Percentiles rank a stretch among this genome's conserved stretches.
Conservation (phyloP, 2,888 invertebrate genomes). For the Drosophila mercatorum region DNA sequence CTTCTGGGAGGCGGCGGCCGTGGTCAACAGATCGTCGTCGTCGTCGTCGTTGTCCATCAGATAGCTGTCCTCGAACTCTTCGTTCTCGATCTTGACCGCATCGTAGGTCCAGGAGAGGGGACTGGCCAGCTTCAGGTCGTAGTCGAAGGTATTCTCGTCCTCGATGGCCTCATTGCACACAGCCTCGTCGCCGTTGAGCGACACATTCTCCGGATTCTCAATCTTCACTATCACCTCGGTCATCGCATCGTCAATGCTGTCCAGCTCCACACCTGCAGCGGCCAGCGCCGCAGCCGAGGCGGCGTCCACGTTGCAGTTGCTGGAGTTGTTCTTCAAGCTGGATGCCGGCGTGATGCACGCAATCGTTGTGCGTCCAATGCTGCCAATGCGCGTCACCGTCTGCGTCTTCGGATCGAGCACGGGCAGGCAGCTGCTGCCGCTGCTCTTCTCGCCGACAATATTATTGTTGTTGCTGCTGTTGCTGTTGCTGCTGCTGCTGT, state of each 20-base stretch:
- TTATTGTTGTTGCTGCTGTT: constrained; percentile 31
- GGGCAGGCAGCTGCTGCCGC: constrained; percentile 43
- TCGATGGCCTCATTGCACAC: constrained; percentile 76
- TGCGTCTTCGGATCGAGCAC: constrained; percentile 54
- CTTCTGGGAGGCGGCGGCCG: constrained; percentile 77
- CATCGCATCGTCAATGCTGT: constrained; percentile 80
- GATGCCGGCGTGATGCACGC: constrained; percentile 80
- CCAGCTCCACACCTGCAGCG: constrained; percentile 81
- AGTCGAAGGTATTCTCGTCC: constrained; percentile 79
- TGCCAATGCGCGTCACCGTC: constrained; percentile 81
- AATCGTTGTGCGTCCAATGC: constrained; percentile 82
- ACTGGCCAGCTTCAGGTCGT: constrained; percentile 84
- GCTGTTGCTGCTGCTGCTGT: constrained; percentile 19
- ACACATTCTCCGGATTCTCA: constrained; percentile 76
- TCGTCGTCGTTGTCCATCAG: constrained; percentile 81
- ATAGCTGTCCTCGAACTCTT: constrained; percentile 82
- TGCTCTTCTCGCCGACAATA: constrained; percentile 19
- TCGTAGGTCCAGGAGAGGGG: constrained; percentile 85
- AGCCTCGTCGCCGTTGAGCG: constrained; percentile 76
- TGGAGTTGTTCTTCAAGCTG: constrained; percentile 59
- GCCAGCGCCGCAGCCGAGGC: constrained; percentile 78
- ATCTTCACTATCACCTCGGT: constrained; percentile 84
- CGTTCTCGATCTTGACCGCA: constrained; percentile 83
- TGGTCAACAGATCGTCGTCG: constrained; percentile 80
- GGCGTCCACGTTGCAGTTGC: constrained; percentile 73